Percentiles rank a stretch among this genome's conserved stretches.
phyloP scores from a whole-genome alignment of 2,888 invertebrate genomes.

The Troglohyphantes excavatus region DNA sequence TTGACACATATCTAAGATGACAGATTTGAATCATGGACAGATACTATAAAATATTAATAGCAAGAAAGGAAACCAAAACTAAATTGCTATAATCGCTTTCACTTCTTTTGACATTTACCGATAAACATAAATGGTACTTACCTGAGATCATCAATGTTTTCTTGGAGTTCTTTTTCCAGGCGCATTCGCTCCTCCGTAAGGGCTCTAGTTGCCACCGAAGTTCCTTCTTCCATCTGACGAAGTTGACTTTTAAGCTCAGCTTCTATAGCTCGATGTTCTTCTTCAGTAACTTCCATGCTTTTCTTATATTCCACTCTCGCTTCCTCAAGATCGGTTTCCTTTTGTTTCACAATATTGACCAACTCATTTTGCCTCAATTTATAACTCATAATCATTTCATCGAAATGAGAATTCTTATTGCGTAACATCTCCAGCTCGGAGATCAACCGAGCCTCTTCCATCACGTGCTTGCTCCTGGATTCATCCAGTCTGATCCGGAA shows the following conservation, averaged over 20 bases:
- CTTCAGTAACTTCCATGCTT: slow-evolving; percentile 64
- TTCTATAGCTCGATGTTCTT: slow-evolving; percentile 76
- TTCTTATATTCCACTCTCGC: slow-evolving; percentile 52
- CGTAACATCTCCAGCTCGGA: slow-evolving; percentile 57
- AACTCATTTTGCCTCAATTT: slow-evolving; percentile 40
- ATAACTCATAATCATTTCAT: slow-evolving; percentile 54
- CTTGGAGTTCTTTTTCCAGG: slow-evolving; percentile 75
- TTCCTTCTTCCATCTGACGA: slow-evolving; percentile 77
- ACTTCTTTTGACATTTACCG: too few species aligned
- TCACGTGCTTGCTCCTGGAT: slow-evolving; percentile 35
- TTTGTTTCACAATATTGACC: slow-evolving; percentile 32
- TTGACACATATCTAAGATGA: too few species aligned
- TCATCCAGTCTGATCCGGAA: slow-evolving; percentile 49
- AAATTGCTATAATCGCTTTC: too few species aligned
- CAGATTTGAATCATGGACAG: too few species aligned
- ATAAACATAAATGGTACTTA: slow-evolving; percentile 18
- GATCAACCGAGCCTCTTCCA: slow-evolving; percentile 47
- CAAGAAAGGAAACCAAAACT: too few species aligned
- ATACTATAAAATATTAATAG: too few species aligned
- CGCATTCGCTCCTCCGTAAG: slow-evolving; percentile 73
- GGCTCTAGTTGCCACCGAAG: slow-evolving; percentile 72
- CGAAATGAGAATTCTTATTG: slow-evolving; percentile 48
- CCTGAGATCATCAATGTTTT: slow-evolving; percentile 75
- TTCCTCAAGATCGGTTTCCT: slow-evolving; percentile 60
- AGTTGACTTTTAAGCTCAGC: slow-evolving; percentile 77